Evolutionary conservation across 2,113 vertebrate genomes (phyloP), one percentile per base, ranked within the genome.

Genomic region (Pangasianodon gigas): DNA sequence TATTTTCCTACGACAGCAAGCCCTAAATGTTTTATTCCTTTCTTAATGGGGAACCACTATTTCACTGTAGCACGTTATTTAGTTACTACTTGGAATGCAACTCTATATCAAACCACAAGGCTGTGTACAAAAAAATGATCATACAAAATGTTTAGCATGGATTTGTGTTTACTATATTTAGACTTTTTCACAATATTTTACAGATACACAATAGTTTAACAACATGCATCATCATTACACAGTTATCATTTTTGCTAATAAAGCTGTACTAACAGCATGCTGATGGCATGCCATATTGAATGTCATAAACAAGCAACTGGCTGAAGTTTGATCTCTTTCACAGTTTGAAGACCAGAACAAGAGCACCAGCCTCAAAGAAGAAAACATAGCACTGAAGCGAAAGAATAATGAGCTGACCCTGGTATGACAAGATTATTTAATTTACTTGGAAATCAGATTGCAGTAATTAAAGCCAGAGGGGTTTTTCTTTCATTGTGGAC

Each of bases 331-430:
- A 81, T 86, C 62, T 67, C 79, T 5, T 95, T 93, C n/a, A 80
- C 94, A 99, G 98, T 95, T 98, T 24, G 98, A 99, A 93, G 97
- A 99, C 90, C 97, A 98, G 85, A 98, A 97, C 62, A 98, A 96
- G 90, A 96, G 91, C 4, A 89, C 97, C 93, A 96, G 93, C 87
- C 95, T 97, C 88, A 98, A 96, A 90, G 97, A 99, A 85, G 97
- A 99, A 93, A 95, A 96, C n/a, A 90, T 92, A 44, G 95, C 95
- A 84, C 62, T 99, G 92, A 99, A 97, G 93, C 98, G 96, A 94
- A 97, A 96, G 93, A 97, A 98, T 60, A 97, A 95, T 87, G 97
- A 98, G 84, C 94, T 99, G 48, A 96, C 96, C 0, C 90, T 97
- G 96, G 98, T 99, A 96, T 96, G 96, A 92, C 29, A 21, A 77